A percentile compares a stretch with the other conserved stretches of the same genome.
These are phyloP conservation scores for Punctoribates punctum DNA, from an alignment of 2,888 invertebrate genomes.

Conservation along the genomic window DNA sequence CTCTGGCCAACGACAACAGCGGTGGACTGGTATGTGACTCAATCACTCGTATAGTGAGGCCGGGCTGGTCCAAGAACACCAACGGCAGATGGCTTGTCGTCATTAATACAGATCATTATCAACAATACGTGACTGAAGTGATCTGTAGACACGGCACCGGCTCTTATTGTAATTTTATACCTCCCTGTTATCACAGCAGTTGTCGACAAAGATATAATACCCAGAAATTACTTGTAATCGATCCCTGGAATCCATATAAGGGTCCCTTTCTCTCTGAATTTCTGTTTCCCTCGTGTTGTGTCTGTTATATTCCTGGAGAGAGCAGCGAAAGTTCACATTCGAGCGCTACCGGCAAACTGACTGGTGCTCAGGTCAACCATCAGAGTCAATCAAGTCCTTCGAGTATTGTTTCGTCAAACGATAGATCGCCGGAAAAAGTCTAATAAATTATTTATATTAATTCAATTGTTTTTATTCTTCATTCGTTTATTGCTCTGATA, in stretches of 20 bases:
- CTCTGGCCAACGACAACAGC: slow-evolving; percentile 47
- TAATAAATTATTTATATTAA: too few species aligned
- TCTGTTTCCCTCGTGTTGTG: slow-evolving; percentile 49
- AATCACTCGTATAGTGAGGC: slow-evolving; percentile 47
- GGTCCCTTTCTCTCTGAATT: slow-evolving; percentile 49
- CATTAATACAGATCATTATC: slow-evolving; percentile 49
- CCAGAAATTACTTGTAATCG: slow-evolving; percentile 48
- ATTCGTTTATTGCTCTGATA: too few species aligned
- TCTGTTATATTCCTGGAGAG: slow-evolving; percentile 48
- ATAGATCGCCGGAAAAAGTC: too few species aligned
- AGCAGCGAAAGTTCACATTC: neutral
- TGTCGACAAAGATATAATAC: slow-evolving; percentile 49
- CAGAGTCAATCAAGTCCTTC: too few species aligned
- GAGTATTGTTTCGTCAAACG: too few species aligned
- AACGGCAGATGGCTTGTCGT: slow-evolving; percentile 49
- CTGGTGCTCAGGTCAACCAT: too few species aligned
- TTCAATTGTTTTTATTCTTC: too few species aligned
- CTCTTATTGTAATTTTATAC: slow-evolving; percentile 48
- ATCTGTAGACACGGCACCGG: slow-evolving; percentile 47
- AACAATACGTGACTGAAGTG: slow-evolving; percentile 49
- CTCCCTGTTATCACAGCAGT: slow-evolving; percentile 49
- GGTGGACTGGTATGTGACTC: slow-evolving; percentile 49
- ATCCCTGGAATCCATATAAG: slow-evolving; percentile 49
- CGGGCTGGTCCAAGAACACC: slow-evolving; percentile 50
- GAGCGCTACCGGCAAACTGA: too few species aligned